Evolutionary conservation across 1,140 invertebrate species (phyloP).

Genomic region (Babylonia areolata): DNA sequence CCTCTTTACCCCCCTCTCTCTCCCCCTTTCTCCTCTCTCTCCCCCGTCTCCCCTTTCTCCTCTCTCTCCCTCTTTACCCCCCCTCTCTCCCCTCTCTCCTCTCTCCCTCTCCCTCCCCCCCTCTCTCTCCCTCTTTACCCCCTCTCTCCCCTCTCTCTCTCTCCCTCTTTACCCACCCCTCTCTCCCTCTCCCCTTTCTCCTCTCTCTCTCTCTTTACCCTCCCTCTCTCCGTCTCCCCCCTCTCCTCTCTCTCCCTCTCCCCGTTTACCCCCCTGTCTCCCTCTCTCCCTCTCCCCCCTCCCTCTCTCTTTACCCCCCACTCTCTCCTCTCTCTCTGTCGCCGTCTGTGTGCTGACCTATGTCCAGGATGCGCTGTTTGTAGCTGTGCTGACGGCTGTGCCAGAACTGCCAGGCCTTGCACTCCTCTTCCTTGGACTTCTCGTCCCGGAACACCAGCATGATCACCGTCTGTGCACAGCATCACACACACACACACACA

Average conservation of each 20-base stretch:
- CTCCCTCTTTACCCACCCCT: conserved; percentile 19
- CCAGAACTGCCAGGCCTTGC: conserved; percentile 99
- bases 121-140: conserved; percentile 38
- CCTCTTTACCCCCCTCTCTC: neutral
- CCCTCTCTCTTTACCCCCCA: conserved; percentile 22
- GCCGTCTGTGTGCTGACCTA: conserved; percentile 78
- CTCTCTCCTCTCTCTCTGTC: conserved; percentile 1
- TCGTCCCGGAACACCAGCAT: conserved; percentile 99
- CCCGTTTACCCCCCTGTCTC: conserved; percentile 66
- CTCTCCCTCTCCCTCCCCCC: conserved; percentile 46
- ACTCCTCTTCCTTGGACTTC: conserved; percentile 98
- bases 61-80: neutral
- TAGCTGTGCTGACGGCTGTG: conserved; percentile 98
- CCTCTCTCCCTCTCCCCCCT: conserved; percentile 8
- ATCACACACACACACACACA: conserved; percentile 15
- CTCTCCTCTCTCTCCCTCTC: conserved; percentile 49
- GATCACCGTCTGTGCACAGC: conserved; percentile 88
- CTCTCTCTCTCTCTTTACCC: conserved; percentile 30
- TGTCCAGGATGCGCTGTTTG: conserved; percentile 98
- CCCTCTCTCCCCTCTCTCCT: conserved; percentile 11
- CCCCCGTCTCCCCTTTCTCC: neutral
- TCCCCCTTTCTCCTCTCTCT: neutral
- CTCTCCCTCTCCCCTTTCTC: conserved; percentile 44
- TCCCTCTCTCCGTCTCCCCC: conserved; percentile 30
- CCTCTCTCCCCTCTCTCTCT: conserved; percentile 34